phyloP scores from a whole-genome alignment of 2,888 invertebrate species.

The Pollenia amentaria region DNA sequence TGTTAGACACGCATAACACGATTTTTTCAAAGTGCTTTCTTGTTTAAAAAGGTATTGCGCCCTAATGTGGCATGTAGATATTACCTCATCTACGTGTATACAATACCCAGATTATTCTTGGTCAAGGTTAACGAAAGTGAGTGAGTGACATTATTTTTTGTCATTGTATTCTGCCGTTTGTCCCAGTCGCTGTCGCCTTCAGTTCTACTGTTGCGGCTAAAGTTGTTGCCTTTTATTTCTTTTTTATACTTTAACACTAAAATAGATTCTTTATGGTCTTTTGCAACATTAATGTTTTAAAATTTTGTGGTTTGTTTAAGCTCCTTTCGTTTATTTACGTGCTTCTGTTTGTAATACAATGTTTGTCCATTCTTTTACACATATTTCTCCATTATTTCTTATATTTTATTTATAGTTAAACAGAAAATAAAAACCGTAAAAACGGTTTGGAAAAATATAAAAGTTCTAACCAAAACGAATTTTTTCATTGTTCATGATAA shows the following conservation, averaged over 20 bases:
- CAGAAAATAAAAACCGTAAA: constrained; percentile 3
- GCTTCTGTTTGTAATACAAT: neutral
- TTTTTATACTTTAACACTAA: constrained; percentile 39
- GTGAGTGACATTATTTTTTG: constrained; percentile 55
- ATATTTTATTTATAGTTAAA: constrained; percentile 3
- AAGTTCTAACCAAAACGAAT: neutral
- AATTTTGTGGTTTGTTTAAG: constrained; percentile 47
- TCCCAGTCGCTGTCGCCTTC: neutral
- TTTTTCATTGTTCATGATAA: constrained; percentile 8
- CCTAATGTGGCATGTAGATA: constrained; percentile 6
- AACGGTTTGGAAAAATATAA: neutral
- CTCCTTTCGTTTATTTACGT: neutral
- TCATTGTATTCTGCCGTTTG: neutral
- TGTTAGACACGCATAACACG: too few species aligned
- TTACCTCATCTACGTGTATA: neutral
- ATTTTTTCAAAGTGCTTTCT: neutral
- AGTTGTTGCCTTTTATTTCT: constrained; percentile 6
- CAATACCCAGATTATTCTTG: constrained; percentile 54
- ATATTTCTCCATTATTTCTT: constrained; percentile 5
- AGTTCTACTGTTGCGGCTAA: constrained; percentile 18
- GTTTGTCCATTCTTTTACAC: neutral
- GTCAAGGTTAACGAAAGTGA: constrained; percentile 69
- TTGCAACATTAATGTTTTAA: constrained; percentile 47
- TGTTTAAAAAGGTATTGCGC: neutral
- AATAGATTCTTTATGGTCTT: constrained; percentile 67